Percentiles rank a stretch among this genome's conserved stretches.
Conservation (phyloP, 2,888 invertebrate species). For the Sphecodes monilicornis region DNA sequence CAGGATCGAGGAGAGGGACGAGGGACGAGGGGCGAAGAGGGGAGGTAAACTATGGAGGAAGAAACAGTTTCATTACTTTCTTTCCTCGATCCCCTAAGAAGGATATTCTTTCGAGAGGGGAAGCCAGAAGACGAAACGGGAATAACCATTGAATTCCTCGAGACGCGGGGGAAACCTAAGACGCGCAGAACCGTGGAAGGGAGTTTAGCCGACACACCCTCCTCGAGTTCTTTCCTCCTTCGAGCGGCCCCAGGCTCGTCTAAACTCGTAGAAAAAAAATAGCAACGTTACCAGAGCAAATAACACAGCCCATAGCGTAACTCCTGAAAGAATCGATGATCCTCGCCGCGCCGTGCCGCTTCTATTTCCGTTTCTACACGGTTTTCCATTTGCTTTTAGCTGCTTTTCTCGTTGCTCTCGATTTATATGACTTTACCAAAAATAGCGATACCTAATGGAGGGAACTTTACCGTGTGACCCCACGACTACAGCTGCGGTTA, state of each 20-base stretch:
- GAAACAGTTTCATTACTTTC: constrained; percentile 84
- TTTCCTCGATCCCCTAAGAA: constrained; percentile 70
- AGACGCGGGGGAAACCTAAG: constrained; percentile 59
- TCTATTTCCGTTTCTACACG: constrained; percentile 15
- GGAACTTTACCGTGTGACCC: constrained; percentile 23
- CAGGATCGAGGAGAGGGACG: neutral
- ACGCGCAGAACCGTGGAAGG: constrained; percentile 52
- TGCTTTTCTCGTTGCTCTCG: neutral
- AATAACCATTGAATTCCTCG: constrained; percentile 62
- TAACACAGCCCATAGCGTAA: constrained; percentile 12
- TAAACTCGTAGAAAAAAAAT: constrained; percentile 59
- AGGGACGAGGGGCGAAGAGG: neutral
- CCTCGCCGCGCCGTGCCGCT: neutral
- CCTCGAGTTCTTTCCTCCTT: constrained; percentile 35
- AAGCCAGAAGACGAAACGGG: constrained; percentile 53
- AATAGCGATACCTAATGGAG: constrained; percentile 52
- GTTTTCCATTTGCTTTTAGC: constrained; percentile 16
- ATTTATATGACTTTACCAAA: constrained; percentile 45
- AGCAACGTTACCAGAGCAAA: constrained; percentile 43
- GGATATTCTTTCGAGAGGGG: constrained; percentile 49
- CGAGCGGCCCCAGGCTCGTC: constrained; percentile 20
- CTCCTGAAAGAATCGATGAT: constrained; percentile 21
- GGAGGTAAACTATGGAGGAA: constrained; percentile 36
- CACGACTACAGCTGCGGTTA: neutral
- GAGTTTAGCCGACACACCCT: constrained; percentile 63